Base-by-base conservation (phyloP, 2,888 invertebrate species). In the Megalurothrips usitatus region DNA sequence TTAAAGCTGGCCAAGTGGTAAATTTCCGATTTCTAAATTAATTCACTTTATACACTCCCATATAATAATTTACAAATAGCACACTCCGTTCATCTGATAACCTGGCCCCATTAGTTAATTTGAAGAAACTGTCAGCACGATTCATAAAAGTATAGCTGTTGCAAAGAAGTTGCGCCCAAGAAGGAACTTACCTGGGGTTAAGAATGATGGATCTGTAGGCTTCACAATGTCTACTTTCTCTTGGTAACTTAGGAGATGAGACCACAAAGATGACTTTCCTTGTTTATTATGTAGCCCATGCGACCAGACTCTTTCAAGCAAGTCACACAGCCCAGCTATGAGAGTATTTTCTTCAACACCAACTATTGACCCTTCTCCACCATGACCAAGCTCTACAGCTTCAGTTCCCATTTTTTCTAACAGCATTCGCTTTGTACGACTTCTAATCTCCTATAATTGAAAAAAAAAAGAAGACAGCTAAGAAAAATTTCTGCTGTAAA, bases 381-480 rank as follows among this genome's bases (percentile, higher is more conserved):
- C 94, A 83, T 98, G 94, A 19, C 98, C 98, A 83, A 99, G 88
- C 80, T 97, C 97, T 1, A 96, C 94, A 14, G 98, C 99, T 89
- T 99, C 99, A 8, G 93, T 94, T 0, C 99, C 99, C 94, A 99
- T 95, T 89, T 99, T 99, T 86, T 98, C 98, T n/a, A 99, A 92
- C 58, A 99, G 89, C 97, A 99, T 98, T 84, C 98, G 91, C 89
- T 99, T 99, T 0, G 99, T 99, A 91, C 98, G 95, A 80, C 93
- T 92, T 89, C 96, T 96, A 85, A 95, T 95, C 87, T 96, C 96
- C 95, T 96, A 84, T 0, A 83, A 6, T 43, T 43, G 3, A 58
- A 80, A 9, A 11, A 23, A 68, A 23, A 17, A 63, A 1, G 1
- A 6, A 19, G 8, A 52, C 10, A 52, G 19, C 3, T 58, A 68